Evolutionary conservation across 1,140 invertebrate genomes (phyloP).

Genomic region (Hypsibius dujardini): DNA sequence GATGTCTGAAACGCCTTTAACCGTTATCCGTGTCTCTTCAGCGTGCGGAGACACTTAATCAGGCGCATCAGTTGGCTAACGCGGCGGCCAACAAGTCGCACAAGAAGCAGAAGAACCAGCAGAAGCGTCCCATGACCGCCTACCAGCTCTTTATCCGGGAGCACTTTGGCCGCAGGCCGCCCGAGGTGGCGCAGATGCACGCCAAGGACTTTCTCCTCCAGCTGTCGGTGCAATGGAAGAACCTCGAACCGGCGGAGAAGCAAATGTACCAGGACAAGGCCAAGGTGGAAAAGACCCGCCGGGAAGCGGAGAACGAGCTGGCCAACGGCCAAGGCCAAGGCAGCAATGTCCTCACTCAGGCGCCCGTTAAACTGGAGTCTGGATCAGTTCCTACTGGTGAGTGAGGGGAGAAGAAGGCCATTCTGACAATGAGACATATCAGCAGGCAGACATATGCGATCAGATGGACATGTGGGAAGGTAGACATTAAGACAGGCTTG

Average conservation of each 20-base stretch:
- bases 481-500: too few relatives aligned
- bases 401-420: too few relatives aligned
- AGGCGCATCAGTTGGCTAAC: not conserved
- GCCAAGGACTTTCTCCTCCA: slow-evolving; percentile 9
- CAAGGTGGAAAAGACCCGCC: not conserved
- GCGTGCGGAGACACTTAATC: too few relatives aligned
- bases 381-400: too few relatives aligned
- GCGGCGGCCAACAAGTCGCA: not conserved
- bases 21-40: too few relatives aligned
- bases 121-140: slow-evolving; percentile 4
- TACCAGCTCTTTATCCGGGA: slow-evolving; percentile 6
- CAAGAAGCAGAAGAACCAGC: not conserved
- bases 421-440: too few relatives aligned
- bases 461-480: too few relatives aligned
- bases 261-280: slow-evolving; percentile 5
- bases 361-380: too few relatives aligned
- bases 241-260: not conserved
- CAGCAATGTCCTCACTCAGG: too few relatives aligned
- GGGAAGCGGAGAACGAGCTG: not conserved
- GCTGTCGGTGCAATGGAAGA: not conserved
- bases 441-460: too few relatives aligned
- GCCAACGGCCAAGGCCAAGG: too few relatives aligned
- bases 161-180: not conserved
- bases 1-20: too few relatives aligned
- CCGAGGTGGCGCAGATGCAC: not conserved